These are phyloP conservation scores for Galeopterus variegatus DNA, from an alignment of 2,113 vertebrate species.

Conservation along the genomic window DNA sequence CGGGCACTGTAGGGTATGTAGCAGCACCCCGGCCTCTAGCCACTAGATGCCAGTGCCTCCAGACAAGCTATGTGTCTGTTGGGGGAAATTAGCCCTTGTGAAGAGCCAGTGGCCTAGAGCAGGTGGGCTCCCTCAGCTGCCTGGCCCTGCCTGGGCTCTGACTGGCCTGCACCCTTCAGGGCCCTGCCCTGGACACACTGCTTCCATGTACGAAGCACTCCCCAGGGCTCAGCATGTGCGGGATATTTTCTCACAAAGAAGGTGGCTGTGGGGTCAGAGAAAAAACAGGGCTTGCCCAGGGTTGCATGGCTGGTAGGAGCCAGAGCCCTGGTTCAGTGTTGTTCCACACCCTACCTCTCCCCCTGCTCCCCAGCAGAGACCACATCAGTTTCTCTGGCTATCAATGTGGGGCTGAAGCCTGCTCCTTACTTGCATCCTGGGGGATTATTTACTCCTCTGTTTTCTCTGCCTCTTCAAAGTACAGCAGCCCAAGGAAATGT, in stretches of 20 bases:
- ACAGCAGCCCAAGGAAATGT: neutral
- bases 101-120: neutral
- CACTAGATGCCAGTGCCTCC: neutral
- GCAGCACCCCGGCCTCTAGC: too few species aligned
- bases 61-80: neutral
- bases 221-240: accelerated
- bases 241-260: neutral
- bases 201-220: neutral
- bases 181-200: too few species aligned
- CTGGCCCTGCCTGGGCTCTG: neutral
- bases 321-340: neutral
- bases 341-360: too few species aligned
- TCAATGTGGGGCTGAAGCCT: neutral
- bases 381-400: too few species aligned
- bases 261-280: neutral
- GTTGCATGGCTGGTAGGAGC: neutral
- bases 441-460: neutral
- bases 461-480: neutral
- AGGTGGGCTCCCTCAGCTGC: neutral
- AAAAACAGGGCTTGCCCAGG: neutral
- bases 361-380: neutral
- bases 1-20: neutral
- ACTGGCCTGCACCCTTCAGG: neutral
- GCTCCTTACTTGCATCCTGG: neutral
- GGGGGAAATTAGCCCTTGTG: too few species aligned